Evolutionary conservation across 2,113 vertebrate genomes (phyloP).

Genomic region (Scortum barcoo): DNA sequence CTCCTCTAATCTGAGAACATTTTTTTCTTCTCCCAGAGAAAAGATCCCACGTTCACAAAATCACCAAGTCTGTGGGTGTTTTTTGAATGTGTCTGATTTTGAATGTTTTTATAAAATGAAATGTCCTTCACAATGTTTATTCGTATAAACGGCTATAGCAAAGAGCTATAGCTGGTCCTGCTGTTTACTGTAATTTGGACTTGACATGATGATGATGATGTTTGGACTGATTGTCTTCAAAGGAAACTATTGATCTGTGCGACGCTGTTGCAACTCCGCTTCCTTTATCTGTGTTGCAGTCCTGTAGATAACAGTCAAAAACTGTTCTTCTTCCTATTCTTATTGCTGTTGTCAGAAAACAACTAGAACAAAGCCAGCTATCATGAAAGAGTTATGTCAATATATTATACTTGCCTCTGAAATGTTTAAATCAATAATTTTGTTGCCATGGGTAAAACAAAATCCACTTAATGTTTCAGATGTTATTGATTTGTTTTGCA

Average conservation of each 20-base stretch:
- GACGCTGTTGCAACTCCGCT: slow-evolving; percentile 6
- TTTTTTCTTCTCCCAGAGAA: neutral
- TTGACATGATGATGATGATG: slow-evolving; percentile 21
- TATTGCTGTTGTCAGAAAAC: slow-evolving; percentile 13
- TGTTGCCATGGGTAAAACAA: slow-evolving; percentile 1
- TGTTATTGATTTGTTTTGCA: slow-evolving; percentile 6
- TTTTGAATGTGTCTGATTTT: slow-evolving; percentile 1
- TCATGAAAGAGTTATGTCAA: neutral
- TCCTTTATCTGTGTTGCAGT: slow-evolving; percentile 30
- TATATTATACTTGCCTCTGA: neutral
- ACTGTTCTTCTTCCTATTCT: slow-evolving; percentile 5
- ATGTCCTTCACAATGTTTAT: too few relatives aligned
- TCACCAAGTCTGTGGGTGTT: neutral
- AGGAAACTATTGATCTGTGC: slow-evolving; percentile 47
- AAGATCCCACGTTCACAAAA: slow-evolving; percentile 2
- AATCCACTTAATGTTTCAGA: neutral
- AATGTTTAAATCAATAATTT: neutral
- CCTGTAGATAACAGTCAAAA: slow-evolving; percentile 31
- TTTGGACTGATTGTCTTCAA: slow-evolving; percentile 33
- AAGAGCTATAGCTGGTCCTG: neutral
- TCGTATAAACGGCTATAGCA: too few relatives aligned
- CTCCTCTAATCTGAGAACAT: slow-evolving; percentile 6
- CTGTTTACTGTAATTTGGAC: neutral
- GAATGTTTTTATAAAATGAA: too few relatives aligned
- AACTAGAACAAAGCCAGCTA: neutral